Base-by-base conservation (phyloP, 2,113 vertebrate genomes). In the Baryphthengus martii region DNA sequence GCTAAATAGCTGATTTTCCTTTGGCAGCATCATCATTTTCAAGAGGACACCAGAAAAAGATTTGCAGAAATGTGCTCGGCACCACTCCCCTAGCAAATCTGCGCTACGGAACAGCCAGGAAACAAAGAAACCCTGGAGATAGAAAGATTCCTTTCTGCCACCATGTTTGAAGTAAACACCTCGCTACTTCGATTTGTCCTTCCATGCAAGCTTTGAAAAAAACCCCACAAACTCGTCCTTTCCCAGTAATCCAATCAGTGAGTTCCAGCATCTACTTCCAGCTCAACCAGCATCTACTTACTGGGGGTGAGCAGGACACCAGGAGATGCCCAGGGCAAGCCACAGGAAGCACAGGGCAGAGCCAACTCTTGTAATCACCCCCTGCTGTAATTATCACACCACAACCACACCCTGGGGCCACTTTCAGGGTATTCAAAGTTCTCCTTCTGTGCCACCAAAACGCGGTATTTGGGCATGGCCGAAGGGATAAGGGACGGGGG, bases 391-490 rank as follows among this genome's bases (percentile, higher is more conserved):
- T 59, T 61, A 65, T 13, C 66, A 25, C 9, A 2, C 23, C 73
- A 8, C 80, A 76, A 3, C 75, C 90, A 37, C 93, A 45, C 85
- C 93, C 89, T 1, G 47, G 26, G 73, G 89, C 45, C 45, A 3
- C 79, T 68, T 44, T 15, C 0, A 0, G 76, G 83, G 12, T 26
- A 37, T 19, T 7, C 5, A 0, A 84, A 91, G 67, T 39, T 49
- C 70, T 9, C 28, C 1, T 26, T 26, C 28, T 2, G 8, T 12
- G 76, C 15, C 80, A 49, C 24, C 2, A 0, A 21, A 49, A 77
- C 0, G 0, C 0, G 11, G 53, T 17, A 18, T 42, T 66, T 33
- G 2, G 19, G 1, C 24, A 2, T 0, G 75, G 67, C 15, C 23
- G 49, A 14, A 66, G 82, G 85, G 2, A 14, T 0, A 10, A 40